Conservation (phyloP, 2,113 vertebrate species). For the Mobula birostris region DNA sequence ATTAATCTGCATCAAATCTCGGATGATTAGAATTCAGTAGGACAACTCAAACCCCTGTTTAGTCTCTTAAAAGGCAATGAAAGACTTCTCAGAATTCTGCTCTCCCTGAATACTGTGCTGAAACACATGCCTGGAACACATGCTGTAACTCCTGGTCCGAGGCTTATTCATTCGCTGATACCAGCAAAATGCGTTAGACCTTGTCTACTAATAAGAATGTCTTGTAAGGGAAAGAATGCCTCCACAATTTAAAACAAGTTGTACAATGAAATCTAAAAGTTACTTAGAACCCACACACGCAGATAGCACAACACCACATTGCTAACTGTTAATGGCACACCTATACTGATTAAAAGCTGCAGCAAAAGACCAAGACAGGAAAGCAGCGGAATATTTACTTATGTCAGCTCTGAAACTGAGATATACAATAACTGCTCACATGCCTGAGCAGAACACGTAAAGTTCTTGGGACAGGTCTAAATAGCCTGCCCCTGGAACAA, state of each 20-base stretch:
- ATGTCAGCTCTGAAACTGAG: background rate
- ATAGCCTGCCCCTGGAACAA: background rate
- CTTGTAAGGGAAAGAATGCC: background rate
- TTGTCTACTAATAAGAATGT: background rate
- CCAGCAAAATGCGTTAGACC: background rate
- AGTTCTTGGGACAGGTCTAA: constrained; percentile 9
- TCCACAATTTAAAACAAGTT: background rate
- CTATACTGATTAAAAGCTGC: background rate
- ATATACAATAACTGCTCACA: background rate
- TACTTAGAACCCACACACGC: background rate
- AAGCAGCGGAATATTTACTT: background rate
- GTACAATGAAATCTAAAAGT: background rate
- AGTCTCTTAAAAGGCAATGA: background rate
- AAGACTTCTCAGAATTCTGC: background rate
- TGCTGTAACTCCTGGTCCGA: background rate
- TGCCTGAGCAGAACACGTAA: background rate
- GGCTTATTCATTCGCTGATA: background rate
- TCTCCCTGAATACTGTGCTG: background rate
- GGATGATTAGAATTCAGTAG: background rate
- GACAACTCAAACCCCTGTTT: background rate
- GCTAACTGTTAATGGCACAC: background rate
- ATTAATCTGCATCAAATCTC: background rate
- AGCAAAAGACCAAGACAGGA: background rate
- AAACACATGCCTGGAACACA: background rate
- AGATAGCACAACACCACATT: background rate